Percentiles rank a stretch among this genome's conserved stretches.
Conservation (phyloP, 2,113 vertebrate genomes). For the Canis aureus region DNA sequence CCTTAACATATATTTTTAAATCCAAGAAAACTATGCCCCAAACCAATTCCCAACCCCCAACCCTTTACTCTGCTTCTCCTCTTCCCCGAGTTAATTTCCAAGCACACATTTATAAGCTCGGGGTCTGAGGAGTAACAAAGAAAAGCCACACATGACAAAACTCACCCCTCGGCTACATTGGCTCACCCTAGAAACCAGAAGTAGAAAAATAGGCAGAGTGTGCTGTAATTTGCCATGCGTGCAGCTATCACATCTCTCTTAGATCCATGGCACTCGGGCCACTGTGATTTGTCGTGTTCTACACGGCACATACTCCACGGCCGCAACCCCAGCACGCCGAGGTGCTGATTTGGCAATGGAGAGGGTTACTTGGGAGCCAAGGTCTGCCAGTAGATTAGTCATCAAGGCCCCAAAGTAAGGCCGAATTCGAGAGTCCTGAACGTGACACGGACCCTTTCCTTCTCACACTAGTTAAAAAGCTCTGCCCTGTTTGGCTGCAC, state of each 20-base stretch:
- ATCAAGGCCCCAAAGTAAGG: neutral
- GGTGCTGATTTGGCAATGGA: conserved; percentile 62
- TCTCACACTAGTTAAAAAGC: conserved; percentile 50
- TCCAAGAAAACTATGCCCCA: conserved; percentile 83
- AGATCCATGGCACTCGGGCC: neutral
- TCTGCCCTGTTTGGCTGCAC: conserved; percentile 55
- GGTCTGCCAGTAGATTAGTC: conserved; percentile 54
- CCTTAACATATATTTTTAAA: conserved; percentile 66
- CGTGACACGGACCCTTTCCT: neutral
- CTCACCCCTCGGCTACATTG: conserved; percentile 81
- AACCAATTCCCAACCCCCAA: conserved; percentile 80
- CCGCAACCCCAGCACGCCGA: conserved; percentile 34
- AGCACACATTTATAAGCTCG: conserved; percentile 83
- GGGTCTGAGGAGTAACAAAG: conserved; percentile 80
- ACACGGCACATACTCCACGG: conserved; percentile 61
- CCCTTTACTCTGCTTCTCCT: conserved; percentile 72
- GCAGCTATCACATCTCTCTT: conserved; percentile 52
- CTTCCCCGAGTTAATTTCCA: conserved; percentile 83
- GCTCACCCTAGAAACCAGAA: conserved; percentile 68
- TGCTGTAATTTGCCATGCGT: conserved; percentile 67
- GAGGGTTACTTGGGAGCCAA: conserved; percentile 57
- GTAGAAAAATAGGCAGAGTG: conserved; percentile 70
- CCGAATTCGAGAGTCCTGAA: neutral
- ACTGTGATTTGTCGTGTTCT: conserved; percentile 62
- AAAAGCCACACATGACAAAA: conserved; percentile 79